Percentiles rank a stretch among this genome's conserved stretches.
Evolutionary conservation across 2,888 invertebrate species (phyloP).

Genomic region (Eupithecia tripunctaria): DNA sequence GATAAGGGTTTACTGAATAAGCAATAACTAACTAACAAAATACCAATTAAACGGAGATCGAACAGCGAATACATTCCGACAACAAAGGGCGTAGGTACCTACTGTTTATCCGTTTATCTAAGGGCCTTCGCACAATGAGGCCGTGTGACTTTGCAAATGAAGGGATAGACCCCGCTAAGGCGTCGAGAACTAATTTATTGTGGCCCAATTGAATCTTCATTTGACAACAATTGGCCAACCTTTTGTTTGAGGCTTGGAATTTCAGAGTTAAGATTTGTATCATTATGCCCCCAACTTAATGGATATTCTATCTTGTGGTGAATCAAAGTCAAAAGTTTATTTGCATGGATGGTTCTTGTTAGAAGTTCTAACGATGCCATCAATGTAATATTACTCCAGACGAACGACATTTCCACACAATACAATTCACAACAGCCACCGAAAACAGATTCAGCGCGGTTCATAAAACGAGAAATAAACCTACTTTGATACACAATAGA

Average conservation of each 20-base stretch:
- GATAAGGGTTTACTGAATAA: constrained; percentile 40
- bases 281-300: constrained; percentile 38
- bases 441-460: constrained; percentile 1
- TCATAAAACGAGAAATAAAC: constrained; percentile 2
- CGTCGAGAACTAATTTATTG: constrained; percentile 64
- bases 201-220: constrained; percentile 81
- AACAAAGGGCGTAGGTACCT: constrained; percentile 60
- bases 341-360: constrained; percentile 2
- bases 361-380: constrained; percentile 12
- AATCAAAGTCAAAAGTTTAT: constrained; percentile 21
- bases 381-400: constrained; percentile 3
- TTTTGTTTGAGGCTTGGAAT: constrained; percentile 61
- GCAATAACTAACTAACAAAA: constrained; percentile 52
- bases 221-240: constrained; percentile 77
- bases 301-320: constrained; percentile 25
- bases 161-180: constrained; percentile 58
- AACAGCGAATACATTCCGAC: constrained; percentile 58
- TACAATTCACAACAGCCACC: neutral
- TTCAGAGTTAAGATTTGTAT: constrained; percentile 51
- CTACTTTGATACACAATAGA: constrained; percentile 9
- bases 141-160: constrained; percentile 68
- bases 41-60: constrained; percentile 60
- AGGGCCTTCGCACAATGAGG: constrained; percentile 53
- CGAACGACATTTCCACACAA: neutral
- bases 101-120: constrained; percentile 55